Evolutionary conservation across 1,140 invertebrate species (phyloP).

Genomic region (Acromyrmex charruanus): DNA sequence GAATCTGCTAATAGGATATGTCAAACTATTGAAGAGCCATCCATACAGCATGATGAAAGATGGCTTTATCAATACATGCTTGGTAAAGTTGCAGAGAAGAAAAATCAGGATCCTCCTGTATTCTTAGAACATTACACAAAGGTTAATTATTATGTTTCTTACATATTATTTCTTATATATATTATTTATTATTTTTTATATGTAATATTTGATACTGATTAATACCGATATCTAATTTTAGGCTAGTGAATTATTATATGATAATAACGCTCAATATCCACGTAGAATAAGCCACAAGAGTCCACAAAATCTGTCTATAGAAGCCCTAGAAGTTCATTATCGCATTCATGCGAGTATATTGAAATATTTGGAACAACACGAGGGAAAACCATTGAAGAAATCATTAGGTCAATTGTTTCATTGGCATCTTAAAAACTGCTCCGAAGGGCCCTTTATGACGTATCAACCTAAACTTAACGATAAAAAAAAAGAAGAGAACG

Average conservation of each 20-base stretch:
- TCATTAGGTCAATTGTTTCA: conserved; percentile 82
- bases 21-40: conserved; percentile 81
- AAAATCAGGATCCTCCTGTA: conserved; percentile 90
- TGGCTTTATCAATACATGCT: conserved; percentile 98
- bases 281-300: conserved; percentile 94
- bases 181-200: neutral
- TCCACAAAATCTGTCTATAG: conserved; percentile 94
- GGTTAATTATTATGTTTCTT: conserved; percentile 81
- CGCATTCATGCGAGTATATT: conserved; percentile 94
- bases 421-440: conserved; percentile 82
- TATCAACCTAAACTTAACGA: conserved; percentile 83
- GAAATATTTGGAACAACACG: conserved; percentile 93
- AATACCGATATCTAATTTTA: conserved; percentile 77
- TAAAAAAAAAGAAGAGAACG: conserved; percentile 73
- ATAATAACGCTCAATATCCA: conserved; percentile 95
- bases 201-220: neutral
- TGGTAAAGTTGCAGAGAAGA: conserved; percentile 96
- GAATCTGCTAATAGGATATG: conserved; percentile 89
- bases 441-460: conserved; percentile 84
- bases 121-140: conserved; percentile 93
- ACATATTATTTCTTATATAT: neutral
- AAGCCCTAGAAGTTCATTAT: conserved; percentile 95
- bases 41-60: conserved; percentile 90
- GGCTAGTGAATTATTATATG: conserved; percentile 91
- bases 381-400: conserved; percentile 85